Base-by-base conservation (phyloP, 2,888 invertebrate species). In the Zootermopsis nevadensis region DNA sequence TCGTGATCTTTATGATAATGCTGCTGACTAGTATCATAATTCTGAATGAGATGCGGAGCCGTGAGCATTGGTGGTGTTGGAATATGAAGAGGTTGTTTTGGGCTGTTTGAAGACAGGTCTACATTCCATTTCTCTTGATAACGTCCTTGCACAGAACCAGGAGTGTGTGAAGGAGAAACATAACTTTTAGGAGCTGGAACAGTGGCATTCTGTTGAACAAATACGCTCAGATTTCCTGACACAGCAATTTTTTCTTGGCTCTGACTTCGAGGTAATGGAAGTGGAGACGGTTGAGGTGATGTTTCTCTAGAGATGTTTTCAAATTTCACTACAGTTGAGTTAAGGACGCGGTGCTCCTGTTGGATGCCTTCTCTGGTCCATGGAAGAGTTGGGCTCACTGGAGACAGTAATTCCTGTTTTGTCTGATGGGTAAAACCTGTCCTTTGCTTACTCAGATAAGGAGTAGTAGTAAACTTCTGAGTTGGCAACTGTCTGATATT, bases 21-120 rank as follows among this genome's bases (percentile, higher is more conserved):
- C 6, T 76, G 31, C 33, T 55, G 77, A 42, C 76, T 35, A 55
- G 10, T 77, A 53, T 89, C 87, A 81, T 88, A 85, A 42, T 85
- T 85, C 30, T 86, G 85, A 33, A 91, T 91, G 33, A 91, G 89
- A 85, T 90, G 89, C 6, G 91, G 91, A 0, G 91, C 91, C 0
- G 91, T 88, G 12, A 91, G 89, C 31, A 89, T 88, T 22, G 84
- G 84, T 12, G 82, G 82, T n/a, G 83, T 42, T 77, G 84, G 85
- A 24, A 84, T 81, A 10, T 82, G 82, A 1, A 82, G 82, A 38
- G 84, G 84, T 55, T 53, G 81, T 55, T 81, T 77, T 3, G 82
- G 80, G 15, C 31, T 55, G 27, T 33, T 60, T n/a, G 80, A 72
- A 53, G 22, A 24, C 6, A 24, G n/a, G 24, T n/a, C 15, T 31